These are phyloP conservation scores for Crotalus horridus DNA, from an alignment of 2,113 vertebrate species.

Conservation along the genomic window DNA sequence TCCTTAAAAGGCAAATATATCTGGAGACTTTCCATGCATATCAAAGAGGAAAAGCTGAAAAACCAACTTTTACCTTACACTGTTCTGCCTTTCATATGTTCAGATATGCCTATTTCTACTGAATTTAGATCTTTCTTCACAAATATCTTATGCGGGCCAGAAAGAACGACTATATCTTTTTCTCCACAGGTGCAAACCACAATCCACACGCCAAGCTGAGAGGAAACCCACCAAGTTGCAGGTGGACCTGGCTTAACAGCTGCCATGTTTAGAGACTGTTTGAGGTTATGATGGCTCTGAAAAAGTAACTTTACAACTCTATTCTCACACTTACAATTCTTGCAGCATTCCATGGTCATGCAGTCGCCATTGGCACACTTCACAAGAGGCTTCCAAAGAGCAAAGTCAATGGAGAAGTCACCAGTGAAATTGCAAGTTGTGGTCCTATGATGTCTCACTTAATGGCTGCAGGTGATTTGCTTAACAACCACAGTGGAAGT, in stretches of 20 bases:
- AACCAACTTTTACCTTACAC: neutral
- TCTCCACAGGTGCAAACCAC: neutral
- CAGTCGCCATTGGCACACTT: neutral
- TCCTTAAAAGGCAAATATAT: constrained; percentile 30
- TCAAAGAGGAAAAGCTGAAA: neutral
- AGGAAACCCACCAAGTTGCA: neutral
- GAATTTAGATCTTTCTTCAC: neutral
- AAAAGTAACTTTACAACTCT: neutral
- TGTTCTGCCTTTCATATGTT: neutral
- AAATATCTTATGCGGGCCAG: neutral
- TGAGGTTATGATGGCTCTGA: neutral
- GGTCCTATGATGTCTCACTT: neutral
- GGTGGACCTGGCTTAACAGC: neutral
- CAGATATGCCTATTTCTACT: neutral
- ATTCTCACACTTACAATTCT: neutral
- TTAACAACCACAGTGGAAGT: neutral
- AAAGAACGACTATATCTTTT: neutral
- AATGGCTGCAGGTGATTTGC: neutral
- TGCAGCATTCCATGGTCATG: neutral
- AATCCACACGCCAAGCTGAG: neutral
- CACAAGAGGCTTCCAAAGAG: neutral
- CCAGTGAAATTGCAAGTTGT: neutral
- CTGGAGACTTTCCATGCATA: constrained; percentile 16
- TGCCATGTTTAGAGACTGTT: neutral
- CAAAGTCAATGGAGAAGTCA: neutral